A percentile compares a stretch with the other conserved stretches of the same genome.
Evolutionary conservation across 2,113 vertebrate species (phyloP).

Genomic region (Recurvirostra avosetta): DNA sequence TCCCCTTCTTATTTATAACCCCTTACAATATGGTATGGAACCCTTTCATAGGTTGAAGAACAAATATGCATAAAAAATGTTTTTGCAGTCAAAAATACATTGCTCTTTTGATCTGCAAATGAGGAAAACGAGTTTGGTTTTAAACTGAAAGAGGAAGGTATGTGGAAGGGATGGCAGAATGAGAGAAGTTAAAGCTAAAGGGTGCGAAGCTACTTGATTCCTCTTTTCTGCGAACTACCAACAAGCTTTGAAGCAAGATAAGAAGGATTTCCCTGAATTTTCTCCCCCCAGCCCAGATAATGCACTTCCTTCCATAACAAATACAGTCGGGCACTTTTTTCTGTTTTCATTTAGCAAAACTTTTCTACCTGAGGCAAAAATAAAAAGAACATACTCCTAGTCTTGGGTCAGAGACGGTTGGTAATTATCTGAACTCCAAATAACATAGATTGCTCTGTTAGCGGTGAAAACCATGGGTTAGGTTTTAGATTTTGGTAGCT

Average conservation of each 20-base stretch:
- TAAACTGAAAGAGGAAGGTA: not conserved
- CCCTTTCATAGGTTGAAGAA: not conserved
- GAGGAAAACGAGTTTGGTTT: not conserved
- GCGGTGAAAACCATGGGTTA: not conserved
- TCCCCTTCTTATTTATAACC: not conserved
- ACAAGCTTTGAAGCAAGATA: not conserved
- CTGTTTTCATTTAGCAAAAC: not conserved
- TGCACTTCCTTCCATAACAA: not conserved
- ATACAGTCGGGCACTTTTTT: not conserved
- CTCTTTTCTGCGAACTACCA: not conserved
- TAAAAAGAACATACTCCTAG: not conserved
- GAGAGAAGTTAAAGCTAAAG: not conserved
- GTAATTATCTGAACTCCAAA: not conserved
- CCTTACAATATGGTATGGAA: not conserved
- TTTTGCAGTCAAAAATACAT: not conserved
- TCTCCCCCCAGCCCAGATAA: not conserved
- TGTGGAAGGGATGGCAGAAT: not conserved
- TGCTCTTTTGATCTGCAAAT: not conserved
- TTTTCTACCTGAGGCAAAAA: not conserved
- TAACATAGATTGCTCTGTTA: not conserved
- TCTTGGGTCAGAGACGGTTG: not conserved
- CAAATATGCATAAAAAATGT: not conserved
- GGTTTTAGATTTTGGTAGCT: not conserved
- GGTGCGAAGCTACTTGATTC: not conserved
- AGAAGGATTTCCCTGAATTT: not conserved